Percentiles rank a stretch among this genome's conserved stretches.
These are phyloP conservation scores for Petaurus breviceps DNA, from an alignment of 2,113 vertebrate species.

Conservation along the genomic window DNA sequence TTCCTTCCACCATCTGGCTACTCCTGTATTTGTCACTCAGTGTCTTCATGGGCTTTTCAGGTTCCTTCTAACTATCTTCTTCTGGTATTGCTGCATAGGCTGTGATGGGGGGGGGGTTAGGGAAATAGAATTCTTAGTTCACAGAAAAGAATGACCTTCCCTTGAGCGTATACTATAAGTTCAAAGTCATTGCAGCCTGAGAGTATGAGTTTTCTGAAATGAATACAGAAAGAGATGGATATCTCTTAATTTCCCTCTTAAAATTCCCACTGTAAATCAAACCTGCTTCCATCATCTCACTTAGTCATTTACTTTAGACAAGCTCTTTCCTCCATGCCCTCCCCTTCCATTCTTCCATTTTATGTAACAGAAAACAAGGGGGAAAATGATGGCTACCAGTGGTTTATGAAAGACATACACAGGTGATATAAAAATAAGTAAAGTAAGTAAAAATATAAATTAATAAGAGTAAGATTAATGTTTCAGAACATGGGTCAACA, in stretches of 20 bases:
- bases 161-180: neutral
- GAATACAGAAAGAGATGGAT: too few species aligned
- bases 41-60: neutral
- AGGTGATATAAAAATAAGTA: neutral
- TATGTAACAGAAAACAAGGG: neutral
- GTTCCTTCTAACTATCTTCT: neutral
- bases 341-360: neutral
- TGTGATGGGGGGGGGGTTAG: neutral
- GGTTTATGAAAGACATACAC: neutral
- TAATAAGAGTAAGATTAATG: neutral
- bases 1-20: neutral
- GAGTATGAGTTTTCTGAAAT: neutral
- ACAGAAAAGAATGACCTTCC: neutral
- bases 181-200: neutral
- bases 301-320: too few species aligned
- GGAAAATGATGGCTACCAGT: neutral
- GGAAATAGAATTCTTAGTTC: neutral
- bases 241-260: too few species aligned
- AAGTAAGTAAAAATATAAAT: neutral
- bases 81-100: neutral
- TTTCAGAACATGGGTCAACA: neutral
- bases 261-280: too few species aligned
- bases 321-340: too few species aligned
- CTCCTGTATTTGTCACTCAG: neutral
- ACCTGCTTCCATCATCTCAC: too few species aligned